Base-by-base conservation (phyloP, 1,140 invertebrate species). In the Laodelphax striatellus region DNA sequence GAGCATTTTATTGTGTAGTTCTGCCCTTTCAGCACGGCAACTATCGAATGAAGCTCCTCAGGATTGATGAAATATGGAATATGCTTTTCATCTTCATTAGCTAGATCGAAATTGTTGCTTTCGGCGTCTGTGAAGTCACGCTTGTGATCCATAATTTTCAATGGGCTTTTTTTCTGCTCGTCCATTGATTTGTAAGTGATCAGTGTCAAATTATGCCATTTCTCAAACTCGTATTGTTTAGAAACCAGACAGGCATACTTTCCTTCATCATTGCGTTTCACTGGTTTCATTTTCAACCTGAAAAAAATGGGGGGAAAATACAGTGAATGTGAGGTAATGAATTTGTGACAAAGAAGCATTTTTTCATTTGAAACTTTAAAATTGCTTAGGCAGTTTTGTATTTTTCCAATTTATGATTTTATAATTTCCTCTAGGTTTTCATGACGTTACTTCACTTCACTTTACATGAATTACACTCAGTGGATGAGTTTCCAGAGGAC, bases 61-160 rank as follows among this genome's bases (percentile, higher is more conserved):
- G 41, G 41, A 43, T 64, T 57, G 11, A 41, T 62, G 42, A 64
- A 64, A n/a, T 24, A 52, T 16, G 63, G 63, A 11, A 38, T 52
- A 8, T 17, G 43, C 13, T 31, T 31, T 5, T 14, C 38, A 14
- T 28, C 44, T n/a, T 59, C 57, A 17, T 17, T 19, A 8, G 21
- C 57, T 4, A 59, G 22, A 50, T 50, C 52, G 21, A 50, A 31
- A 13, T 31, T 44, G 46, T 61, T 55, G 17, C 17, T 19, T 13
- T 55, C 42, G 17, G 55, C 63, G 41, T 61, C 44, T n/a, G 43
- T 31, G 41, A 14, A 42, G 54, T 56, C 58, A 16, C 41, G 55
- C 52, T 28, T 58, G 54, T 44, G 50, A 28, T 34, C 57, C 52
- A 59, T 46, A 22, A 54, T 56, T 38, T 24, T 52, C 31, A 31